Evolutionary conservation across 2,888 invertebrate genomes (phyloP).

Genomic region (Holacanthella duospinosa): DNA sequence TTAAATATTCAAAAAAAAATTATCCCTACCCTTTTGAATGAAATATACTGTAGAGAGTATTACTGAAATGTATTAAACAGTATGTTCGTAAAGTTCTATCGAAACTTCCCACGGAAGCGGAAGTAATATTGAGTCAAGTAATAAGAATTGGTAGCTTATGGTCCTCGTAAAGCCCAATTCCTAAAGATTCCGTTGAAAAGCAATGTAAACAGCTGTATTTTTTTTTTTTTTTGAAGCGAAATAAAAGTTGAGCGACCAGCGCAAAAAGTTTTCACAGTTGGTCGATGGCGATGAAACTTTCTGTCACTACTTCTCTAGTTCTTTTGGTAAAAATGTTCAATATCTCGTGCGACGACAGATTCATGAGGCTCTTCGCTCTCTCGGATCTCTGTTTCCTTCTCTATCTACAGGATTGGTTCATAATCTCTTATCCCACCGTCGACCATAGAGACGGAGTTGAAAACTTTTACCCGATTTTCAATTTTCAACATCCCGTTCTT

Average conservation of each 20-base stretch:
- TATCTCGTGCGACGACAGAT: constrained; percentile 35
- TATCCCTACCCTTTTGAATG: too few species aligned
- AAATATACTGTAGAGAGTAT: too few species aligned
- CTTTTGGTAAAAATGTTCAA: constrained; percentile 17
- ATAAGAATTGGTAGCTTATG: too few species aligned
- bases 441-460: background rate
- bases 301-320: constrained; percentile 33
- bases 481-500: too few species aligned
- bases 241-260: constrained; percentile 21
- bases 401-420: background rate
- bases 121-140: too few species aligned
- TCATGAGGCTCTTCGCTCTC: constrained; percentile 31
- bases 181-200: too few species aligned
- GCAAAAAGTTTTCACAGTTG: constrained; percentile 37
- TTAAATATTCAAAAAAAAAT: too few species aligned
- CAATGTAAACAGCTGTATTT: constrained; percentile 22
- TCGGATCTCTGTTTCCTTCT: background rate
- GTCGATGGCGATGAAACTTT: constrained; percentile 33
- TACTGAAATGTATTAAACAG: too few species aligned
- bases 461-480: background rate
- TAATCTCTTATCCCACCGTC: background rate
- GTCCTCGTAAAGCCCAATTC: too few species aligned
- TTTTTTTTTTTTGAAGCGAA: constrained; percentile 18
- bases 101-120: too few species aligned
- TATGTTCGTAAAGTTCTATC: too few species aligned